Evolutionary conservation across 2,113 vertebrate genomes (phyloP).

Genomic region (Dromaius novaehollandiae): DNA sequence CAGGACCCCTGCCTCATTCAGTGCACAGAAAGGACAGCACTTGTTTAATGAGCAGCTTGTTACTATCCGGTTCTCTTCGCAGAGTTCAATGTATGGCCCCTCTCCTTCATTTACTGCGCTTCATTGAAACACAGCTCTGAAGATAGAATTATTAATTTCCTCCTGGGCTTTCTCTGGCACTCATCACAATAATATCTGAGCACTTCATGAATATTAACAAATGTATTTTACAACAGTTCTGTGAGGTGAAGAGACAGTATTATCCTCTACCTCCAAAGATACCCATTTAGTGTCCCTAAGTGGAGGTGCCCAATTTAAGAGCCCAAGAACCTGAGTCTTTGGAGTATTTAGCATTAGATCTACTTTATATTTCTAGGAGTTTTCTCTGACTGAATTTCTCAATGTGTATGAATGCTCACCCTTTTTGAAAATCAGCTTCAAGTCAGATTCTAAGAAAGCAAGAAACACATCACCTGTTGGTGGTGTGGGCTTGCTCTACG

Average conservation of each 20-base stretch:
- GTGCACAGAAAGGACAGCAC: accelerated
- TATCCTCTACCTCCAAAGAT: neutral
- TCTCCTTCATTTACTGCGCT: accelerated
- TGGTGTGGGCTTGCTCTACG: neutral
- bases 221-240: neutral
- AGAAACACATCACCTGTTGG: neutral
- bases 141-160: neutral
- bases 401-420: neutral
- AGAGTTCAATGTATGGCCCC: accelerated
- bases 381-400: neutral
- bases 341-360: neutral
- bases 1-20: neutral
- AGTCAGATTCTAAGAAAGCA: neutral
- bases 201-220: neutral
- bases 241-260: neutral
- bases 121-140: neutral
- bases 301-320: neutral
- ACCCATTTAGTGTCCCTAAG: neutral
- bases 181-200: neutral
- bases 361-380: neutral
- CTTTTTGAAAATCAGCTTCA: neutral
- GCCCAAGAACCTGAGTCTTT: neutral
- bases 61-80: neutral
- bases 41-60: neutral
- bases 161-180: neutral